These are phyloP conservation scores for Cochlearius cochlearius DNA, from an alignment of 2,113 vertebrate species.

Conservation along the genomic window DNA sequence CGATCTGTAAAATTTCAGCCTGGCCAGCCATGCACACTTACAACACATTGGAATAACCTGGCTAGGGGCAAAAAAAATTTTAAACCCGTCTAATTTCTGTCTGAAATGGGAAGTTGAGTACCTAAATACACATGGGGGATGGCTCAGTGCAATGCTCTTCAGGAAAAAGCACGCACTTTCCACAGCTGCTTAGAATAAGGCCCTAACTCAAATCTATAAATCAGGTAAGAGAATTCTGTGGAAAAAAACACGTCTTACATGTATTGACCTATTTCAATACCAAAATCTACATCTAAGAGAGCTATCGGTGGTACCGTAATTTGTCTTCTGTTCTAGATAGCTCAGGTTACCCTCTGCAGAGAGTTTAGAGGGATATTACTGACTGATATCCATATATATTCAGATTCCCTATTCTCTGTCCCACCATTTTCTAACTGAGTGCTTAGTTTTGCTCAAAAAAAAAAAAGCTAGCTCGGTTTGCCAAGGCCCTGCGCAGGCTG, in stretches of 20 bases:
- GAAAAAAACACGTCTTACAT: background rate
- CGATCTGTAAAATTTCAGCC: background rate
- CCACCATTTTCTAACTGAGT: background rate
- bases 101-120: background rate
- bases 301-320: background rate
- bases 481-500: background rate
- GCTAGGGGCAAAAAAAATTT: background rate
- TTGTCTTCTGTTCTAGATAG: background rate
- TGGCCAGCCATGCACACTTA: background rate
- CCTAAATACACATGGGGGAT: background rate
- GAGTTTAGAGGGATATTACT: background rate
- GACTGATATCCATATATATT: background rate
- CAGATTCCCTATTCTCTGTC: background rate
- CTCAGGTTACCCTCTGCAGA: background rate
- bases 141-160: background rate
- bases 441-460: background rate
- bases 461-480: background rate
- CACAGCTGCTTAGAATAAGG: background rate
- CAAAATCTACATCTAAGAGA: background rate
- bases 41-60: background rate
- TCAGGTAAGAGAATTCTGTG: background rate
- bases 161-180: background rate
- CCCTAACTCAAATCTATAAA: background rate
- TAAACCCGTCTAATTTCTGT: background rate
- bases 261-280: background rate